Base-by-base conservation (phyloP, 2,888 invertebrate genomes). In the Papilio elwesi region DNA sequence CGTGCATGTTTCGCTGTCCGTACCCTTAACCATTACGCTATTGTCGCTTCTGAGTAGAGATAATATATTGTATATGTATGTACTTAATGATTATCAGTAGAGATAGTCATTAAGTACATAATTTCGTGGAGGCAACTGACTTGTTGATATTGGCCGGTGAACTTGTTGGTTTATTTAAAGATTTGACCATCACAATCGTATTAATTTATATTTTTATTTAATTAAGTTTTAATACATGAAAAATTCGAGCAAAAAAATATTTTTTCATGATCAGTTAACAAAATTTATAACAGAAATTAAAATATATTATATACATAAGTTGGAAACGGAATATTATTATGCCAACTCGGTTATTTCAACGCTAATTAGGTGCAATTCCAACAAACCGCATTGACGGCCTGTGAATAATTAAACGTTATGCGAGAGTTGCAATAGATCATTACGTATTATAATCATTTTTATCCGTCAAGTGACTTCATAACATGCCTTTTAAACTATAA, bases 341-440 rank as follows among this genome's bases (percentile, higher is more conserved):
- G 59, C n/a, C n/a, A 38, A 59, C n/a, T 59, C n/a, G 43, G 43
- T 59, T 59, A 59, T 59, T 59, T 59, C 59, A 59, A 43, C 38
- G 59, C 15, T 59, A 59, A 59, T 59, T 59, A 59, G 59, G 59
- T 59, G 59, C 59, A 59, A 43, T 59, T 59, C 43, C 43, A 59
- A 43, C 59, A 59, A 59, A 59, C 59, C 59, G 43, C 59, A 59
- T 59, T 59, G 59, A 59, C 38, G 43, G 59, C 8, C 4, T 43
- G 59, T 59, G 59, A 59, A 59, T 59, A 59, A 59, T 59, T 59
- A 59, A 59, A 59, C 59, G 59, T n/a, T 59, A 15, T 59, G 38
- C 10, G n/a, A 59, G 59, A 15, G 38, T 59, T 57, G n/a, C 3
- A n/a, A 59, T 38, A 55, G 26, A 59, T 59, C 59, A 43, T 43